These are phyloP conservation scores for Microtus montanus DNA, from an alignment of 2,113 vertebrate species.

Conservation along the genomic window DNA sequence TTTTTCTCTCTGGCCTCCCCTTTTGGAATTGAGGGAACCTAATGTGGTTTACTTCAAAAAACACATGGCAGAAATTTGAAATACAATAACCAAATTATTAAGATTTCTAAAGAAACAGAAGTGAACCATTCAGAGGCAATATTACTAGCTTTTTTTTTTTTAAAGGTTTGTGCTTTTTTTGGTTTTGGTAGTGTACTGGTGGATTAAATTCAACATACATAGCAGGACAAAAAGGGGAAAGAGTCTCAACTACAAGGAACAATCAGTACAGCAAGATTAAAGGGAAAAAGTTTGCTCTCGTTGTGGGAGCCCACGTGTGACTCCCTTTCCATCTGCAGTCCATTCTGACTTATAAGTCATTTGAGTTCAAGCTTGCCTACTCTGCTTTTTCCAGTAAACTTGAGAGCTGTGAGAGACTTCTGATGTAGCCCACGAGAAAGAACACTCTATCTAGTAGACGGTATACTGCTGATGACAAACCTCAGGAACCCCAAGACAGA, in stretches of 20 bases:
- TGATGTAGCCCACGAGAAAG: too few relatives aligned
- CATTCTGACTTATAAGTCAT: too few relatives aligned
- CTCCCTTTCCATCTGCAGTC: too few relatives aligned
- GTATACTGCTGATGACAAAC: too few relatives aligned
- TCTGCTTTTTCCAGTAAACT: too few relatives aligned
- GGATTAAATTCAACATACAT: not conserved
- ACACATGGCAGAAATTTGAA: not conserved
- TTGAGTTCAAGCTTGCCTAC: too few relatives aligned
- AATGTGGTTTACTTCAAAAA: not conserved
- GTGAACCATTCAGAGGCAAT: not conserved
- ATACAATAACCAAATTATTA: not conserved
- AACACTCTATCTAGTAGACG: too few relatives aligned
- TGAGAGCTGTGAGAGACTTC: too few relatives aligned
- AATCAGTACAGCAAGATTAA: not conserved
- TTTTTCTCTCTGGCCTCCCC: not conserved
- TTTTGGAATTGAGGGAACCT: not conserved
- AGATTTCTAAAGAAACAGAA: constrained; percentile 14
- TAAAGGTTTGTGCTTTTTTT: not conserved
- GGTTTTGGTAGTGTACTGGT: not conserved
- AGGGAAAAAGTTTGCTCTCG: not conserved
- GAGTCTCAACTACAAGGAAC: not conserved
- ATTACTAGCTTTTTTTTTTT: not conserved
- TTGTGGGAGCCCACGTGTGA: too few relatives aligned
- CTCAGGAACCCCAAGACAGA: too few relatives aligned
- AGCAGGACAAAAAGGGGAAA: not conserved